Evolutionary conservation across 2,888 invertebrate species (phyloP), one percentile per base, ranked within the genome.

Genomic region (Microctonus aethiopoides): DNA sequence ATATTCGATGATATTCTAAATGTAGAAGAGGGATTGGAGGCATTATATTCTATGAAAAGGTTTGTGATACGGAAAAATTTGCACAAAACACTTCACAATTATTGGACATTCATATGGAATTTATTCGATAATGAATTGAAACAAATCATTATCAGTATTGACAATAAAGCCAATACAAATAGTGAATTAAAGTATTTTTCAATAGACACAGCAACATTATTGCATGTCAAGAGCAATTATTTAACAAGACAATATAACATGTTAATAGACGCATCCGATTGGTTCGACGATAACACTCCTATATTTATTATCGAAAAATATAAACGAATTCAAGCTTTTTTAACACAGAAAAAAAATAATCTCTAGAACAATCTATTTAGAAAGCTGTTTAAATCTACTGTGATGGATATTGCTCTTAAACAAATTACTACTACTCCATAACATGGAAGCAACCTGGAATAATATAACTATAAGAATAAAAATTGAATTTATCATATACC

Each of bases 121-220:
- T 90, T 94, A 88, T 95, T 96, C 81, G 90, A 89, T 71, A 89
- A 91, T 26, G 94, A 95, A 81, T 90, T 96, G 56, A 91, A 93
- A 74, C 90, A 90, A 29, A 90, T 91, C 76, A 10, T 41, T 54
- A 62, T 39, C 11, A 67, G 63, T 36, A 52, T 62, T 10, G 24
- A 52, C 3, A 7, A 61, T 32, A 46, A 66, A 7, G 91, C 92
- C 72, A 88, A 92, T 78, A 89, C 91, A 72, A 89, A 90, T 79
- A 91, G 93, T 0, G 89, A 91, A 0, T 90, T 90, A 71, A 87
- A 94, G 80, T 93, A 94, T 0, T 89, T 90, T 39, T 92, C 90
- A 81, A 89, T 93, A 0, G 94, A 94, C 0, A 88, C 91, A 60
- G 92, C 92, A 0, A 88, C 90, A 65, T 89, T 91, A 75, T 89